A percentile compares a stretch with the other conserved stretches of the same genome.
Evolutionary conservation across 2,113 vertebrate species (phyloP).

Genomic region (chimpanzee (Pan troglodytes)): NHGRI_mPanTro3-v2.1_pri NC_072412.2:18634501-18635000

Average conservation of each 20-base stretch:
- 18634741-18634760: too few relatives aligned
- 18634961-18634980: neutral
- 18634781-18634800: neutral
- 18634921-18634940: neutral
- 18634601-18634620: neutral
- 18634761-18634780: neutral
- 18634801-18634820: neutral
- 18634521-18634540: too few relatives aligned
- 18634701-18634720: neutral
- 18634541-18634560: too few relatives aligned
- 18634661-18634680: neutral
- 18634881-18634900: neutral
- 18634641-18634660: neutral
- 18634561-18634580: too few relatives aligned
- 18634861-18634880: neutral
- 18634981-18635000: neutral
- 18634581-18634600: neutral
- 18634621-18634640: neutral
- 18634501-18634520: too few relatives aligned
- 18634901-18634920: neutral
- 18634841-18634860: neutral
- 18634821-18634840: neutral
- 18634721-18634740: fast-evolving
- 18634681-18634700: neutral
- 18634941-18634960: neutral